Conservation (phyloP, 2,888 invertebrate species). For the Ypsolopha sequella region DNA sequence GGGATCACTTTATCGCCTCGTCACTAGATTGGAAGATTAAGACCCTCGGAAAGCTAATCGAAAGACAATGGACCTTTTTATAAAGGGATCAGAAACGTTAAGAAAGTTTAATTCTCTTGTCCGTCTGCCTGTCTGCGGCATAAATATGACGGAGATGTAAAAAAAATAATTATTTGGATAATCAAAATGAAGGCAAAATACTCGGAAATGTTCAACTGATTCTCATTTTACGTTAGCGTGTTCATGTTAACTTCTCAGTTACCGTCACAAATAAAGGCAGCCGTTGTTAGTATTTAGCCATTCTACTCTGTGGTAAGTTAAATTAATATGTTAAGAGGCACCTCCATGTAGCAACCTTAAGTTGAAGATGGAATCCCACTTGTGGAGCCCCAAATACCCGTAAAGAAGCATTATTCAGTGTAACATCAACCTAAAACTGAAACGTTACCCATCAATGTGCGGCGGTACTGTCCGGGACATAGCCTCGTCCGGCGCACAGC, state of each 20-base stretch:
- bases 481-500: conserved; percentile 11
- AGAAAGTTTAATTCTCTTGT: no score
- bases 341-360: background rate
- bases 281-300: background rate
- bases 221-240: no score
- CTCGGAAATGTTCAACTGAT: no score
- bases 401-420: background rate
- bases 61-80: no score
- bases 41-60: no score
- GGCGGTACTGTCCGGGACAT: conserved; percentile 6
- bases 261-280: background rate
- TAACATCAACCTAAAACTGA: background rate
- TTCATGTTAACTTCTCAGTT: background rate
- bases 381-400: background rate
- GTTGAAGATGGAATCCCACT: background rate
- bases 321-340: background rate
- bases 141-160: no score
- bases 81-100: no score
- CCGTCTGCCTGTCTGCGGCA: no score
- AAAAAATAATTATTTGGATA: no score
- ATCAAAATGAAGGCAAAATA: no score
- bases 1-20: no score
- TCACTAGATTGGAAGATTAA: no score
- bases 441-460: conserved; percentile 18
- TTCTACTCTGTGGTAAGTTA: background rate